Percentiles rank a stretch among this genome's conserved stretches.
Evolutionary conservation across 2,113 vertebrate genomes (phyloP).

Genomic region (Microtus richardsoni): DNA sequence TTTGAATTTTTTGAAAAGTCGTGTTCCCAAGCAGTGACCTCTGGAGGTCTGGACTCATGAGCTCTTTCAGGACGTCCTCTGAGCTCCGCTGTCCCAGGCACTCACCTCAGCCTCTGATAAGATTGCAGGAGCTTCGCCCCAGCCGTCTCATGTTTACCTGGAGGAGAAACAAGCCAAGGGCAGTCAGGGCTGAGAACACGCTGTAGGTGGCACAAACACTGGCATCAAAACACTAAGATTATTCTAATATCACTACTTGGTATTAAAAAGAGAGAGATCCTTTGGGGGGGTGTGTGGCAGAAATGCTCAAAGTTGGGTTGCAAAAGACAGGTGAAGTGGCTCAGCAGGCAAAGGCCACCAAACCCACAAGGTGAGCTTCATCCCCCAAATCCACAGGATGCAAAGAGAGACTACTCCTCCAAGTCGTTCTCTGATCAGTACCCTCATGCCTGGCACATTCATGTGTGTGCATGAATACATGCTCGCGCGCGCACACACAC

Average conservation of each 20-base stretch:
- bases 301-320: not conserved
- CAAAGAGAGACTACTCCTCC: not conserved
- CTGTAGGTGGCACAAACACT: not conserved
- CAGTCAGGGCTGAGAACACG: not conserved
- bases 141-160: conserved; percentile 90
- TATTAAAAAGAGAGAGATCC: not conserved
- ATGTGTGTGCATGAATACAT: no score
- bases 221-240: not conserved
- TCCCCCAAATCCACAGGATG: not conserved
- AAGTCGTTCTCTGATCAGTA: no score
- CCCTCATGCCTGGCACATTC: not conserved
- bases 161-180: conserved; percentile 61
- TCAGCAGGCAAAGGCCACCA: not conserved
- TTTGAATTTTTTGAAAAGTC: not conserved
- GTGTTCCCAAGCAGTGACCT: conserved; percentile 43
- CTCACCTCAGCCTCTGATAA: conserved; percentile 91
- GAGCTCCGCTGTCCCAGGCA: not conserved
- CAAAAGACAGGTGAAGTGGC: not conserved
- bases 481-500: not conserved
- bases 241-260: not conserved
- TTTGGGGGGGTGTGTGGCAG: not conserved
- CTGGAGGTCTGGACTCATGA: not conserved
- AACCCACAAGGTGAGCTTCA: not conserved
- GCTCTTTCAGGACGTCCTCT: conserved; percentile 18
- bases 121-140: conserved; percentile 92